Evolutionary conservation across 2,113 vertebrate genomes (phyloP).

Genomic region (Junco hyemalis): DNA sequence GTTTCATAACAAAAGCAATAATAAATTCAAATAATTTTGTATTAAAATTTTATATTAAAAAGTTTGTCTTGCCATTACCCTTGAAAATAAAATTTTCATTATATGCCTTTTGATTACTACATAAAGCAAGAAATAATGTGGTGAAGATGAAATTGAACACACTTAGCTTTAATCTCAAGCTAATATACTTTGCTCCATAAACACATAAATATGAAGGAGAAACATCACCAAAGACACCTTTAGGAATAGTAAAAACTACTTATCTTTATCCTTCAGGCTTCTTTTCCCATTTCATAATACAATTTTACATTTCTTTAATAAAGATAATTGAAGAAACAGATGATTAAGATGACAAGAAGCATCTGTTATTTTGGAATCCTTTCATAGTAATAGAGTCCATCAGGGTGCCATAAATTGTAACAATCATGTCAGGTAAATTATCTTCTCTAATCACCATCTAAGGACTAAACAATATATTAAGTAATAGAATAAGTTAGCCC

Average conservation of each 20-base stretch:
- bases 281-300: background rate
- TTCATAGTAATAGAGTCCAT: background rate
- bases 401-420: background rate
- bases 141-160: background rate
- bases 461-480: background rate
- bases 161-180: background rate
- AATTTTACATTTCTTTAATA: background rate
- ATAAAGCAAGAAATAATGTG: background rate
- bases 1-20: background rate
- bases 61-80: background rate
- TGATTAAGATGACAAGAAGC: background rate
- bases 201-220: background rate
- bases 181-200: background rate
- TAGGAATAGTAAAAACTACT: background rate
- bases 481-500: background rate
- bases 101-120: background rate
- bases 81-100: background rate
- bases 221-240: background rate
- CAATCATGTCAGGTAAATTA: background rate
- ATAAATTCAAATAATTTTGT: background rate
- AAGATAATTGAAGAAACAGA: background rate
- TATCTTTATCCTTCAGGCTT: background rate
- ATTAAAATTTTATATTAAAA: background rate
- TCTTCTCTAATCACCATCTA: background rate
- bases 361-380: background rate